Base-by-base conservation (phyloP, 2,113 vertebrate genomes). In the Salminus brasiliensis region DNA sequence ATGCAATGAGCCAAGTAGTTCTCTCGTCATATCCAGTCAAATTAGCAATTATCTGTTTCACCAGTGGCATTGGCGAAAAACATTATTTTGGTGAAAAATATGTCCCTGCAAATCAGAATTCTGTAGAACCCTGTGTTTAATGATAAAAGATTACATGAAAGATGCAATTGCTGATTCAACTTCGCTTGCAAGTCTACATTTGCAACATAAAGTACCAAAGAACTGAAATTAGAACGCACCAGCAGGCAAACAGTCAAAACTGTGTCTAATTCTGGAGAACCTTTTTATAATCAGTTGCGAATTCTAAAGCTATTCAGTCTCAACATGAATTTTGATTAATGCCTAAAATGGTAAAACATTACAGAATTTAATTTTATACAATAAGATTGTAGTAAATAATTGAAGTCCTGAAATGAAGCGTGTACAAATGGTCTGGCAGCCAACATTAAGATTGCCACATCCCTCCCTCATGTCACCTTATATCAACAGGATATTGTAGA, bases 401-500 rank as follows among this genome's bases (percentile, higher is more conserved):
- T 32, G 12, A 63, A n/a, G 21, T 66, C 18, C 32, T n/a, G 34
- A 66, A 10, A 21, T 2, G 41, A 16, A 76, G n/a, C 43, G 13
- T 25, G 18, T 55, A 67, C 5, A 41, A 55, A 76, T 25, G 21
- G 47, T 25, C 34, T 25, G 34, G 65, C 49, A 47, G 49, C 12
- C 39, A 25, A 67, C 60, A 41, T 21, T 18, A 2, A 49, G 66
- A 27, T 30, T 30, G 77, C 32, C 59, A 55, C 49, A 21, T 79
- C 66, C 21, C 34, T 68, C 53, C 4, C 57, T 47, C 47, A 25
- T 49, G 55, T 65, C 63, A 53, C 32, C 39, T 60, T 49, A 75
- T 67, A 53, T 76, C 67, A 85, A 82, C 80, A 76, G 77, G 68
- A 83, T 83, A 81, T 49, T 80, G 73, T 70, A 52, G 43, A 23